Conservation (phyloP, 2,113 vertebrate genomes). For the Phoxinus phoxinus region DNA sequence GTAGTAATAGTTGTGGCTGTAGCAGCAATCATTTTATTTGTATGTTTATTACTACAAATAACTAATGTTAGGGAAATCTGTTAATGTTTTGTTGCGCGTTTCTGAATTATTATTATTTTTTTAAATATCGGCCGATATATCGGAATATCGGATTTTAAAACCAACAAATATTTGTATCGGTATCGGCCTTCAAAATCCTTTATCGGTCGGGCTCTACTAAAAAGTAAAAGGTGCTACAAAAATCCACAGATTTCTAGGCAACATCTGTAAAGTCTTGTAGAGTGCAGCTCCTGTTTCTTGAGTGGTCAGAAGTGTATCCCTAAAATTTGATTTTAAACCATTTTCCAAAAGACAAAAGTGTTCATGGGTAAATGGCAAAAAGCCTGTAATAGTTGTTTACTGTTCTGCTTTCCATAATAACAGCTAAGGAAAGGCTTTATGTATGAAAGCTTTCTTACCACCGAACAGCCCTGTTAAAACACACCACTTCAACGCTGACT, state of each 20-base stretch:
- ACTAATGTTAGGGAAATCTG: no score
- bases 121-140: no score
- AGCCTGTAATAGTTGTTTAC: neutral
- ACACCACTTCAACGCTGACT: neutral
- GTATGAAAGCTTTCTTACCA: neutral
- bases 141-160: no score
- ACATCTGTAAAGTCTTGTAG: neutral
- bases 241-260: neutral
- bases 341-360: neutral
- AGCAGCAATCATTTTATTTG: no score
- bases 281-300: neutral
- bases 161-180: no score
- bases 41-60: no score
- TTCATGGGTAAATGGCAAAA: neutral
- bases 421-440: neutral
- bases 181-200: no score
- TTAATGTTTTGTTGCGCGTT: no score
- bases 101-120: no score
- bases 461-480: neutral
- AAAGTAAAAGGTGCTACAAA: neutral
- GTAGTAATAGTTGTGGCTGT: no score
- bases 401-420: conserved; percentile 25
- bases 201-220: no score
- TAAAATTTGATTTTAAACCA: neutral
- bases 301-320: neutral